These are phyloP conservation scores for Caenorhabditis sp. DNA, from an alignment of 2,888 invertebrate genomes.

Conservation along the genomic window DNA sequence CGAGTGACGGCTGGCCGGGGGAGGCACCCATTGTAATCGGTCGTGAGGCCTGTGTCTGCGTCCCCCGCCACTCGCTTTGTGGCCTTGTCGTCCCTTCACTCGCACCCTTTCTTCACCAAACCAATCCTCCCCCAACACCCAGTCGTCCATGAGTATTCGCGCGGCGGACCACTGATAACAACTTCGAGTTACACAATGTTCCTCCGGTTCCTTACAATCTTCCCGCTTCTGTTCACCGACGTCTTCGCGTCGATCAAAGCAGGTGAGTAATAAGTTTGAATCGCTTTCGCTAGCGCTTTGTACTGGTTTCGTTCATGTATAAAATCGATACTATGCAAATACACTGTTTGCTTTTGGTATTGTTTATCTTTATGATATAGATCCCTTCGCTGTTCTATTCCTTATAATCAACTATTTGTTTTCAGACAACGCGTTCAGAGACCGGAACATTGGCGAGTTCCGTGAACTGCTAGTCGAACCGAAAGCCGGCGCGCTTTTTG, in stretches of 20 bases:
- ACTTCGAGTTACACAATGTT: background rate
- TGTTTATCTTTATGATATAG: background rate
- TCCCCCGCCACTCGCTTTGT: background rate
- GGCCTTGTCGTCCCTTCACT: conserved; percentile 16
- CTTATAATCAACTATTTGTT: background rate
- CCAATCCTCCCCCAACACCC: conserved; percentile 3
- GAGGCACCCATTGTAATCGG: conserved; percentile 23
- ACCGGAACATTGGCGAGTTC: conserved; percentile 76
- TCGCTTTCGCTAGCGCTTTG: too few relatives aligned
- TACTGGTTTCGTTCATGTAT: background rate
- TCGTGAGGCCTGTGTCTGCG: conserved; percentile 7
- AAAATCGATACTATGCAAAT: background rate
- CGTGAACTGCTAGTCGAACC: conserved; percentile 78
- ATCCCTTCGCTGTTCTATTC: background rate
- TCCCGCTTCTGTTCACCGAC: background rate
- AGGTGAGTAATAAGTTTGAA: conserved; percentile 10
- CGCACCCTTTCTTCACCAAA: conserved; percentile 11
- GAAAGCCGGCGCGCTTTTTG: conserved; percentile 80
- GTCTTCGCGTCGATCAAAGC: conserved; percentile 8
- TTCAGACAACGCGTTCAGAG: conserved; percentile 81
- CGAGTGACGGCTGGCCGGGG: conserved; percentile 16
- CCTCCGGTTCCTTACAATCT: background rate
- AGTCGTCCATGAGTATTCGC: conserved; percentile 8
- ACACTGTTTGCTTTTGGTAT: background rate
- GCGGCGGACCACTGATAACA: conserved; percentile 1